These are phyloP conservation scores for Tiphia femorata DNA, from an alignment of 2,888 invertebrate genomes.

Conservation along the genomic window DNA sequence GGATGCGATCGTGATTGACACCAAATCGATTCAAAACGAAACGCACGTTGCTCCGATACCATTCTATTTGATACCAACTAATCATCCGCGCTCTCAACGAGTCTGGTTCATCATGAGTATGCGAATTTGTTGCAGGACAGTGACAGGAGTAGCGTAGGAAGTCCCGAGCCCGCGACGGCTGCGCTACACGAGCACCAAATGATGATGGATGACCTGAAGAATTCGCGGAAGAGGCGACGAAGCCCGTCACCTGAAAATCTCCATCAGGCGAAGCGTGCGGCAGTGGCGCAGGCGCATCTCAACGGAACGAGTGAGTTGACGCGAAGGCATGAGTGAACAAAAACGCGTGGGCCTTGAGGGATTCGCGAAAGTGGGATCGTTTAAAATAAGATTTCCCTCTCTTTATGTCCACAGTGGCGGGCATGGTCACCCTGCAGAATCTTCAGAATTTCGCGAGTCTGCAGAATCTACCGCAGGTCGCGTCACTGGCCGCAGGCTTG, in stretches of 20 bases:
- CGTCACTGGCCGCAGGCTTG: conserved; percentile 74
- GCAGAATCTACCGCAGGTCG: conserved; percentile 76
- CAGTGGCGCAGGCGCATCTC: conserved; percentile 73
- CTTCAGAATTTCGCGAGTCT: conserved; percentile 85
- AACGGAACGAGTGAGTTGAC: conserved; percentile 77
- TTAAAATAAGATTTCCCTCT: background rate
- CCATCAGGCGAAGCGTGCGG: conserved; percentile 70
- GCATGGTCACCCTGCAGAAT: conserved; percentile 81
- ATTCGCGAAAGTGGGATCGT: background rate
- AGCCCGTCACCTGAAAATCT: conserved; percentile 64
- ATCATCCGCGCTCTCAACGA: background rate
- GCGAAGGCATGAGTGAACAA: background rate
- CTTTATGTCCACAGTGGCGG: conserved; percentile 74
- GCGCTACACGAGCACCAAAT: conserved; percentile 64
- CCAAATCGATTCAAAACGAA: no score
- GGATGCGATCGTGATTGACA: background rate
- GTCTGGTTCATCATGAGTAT: conserved; percentile 3
- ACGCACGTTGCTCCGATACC: no score
- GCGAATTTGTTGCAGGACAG: conserved; percentile 58
- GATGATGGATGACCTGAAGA: conserved; percentile 62
- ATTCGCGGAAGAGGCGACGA: conserved; percentile 59
- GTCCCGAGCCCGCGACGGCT: conserved; percentile 62
- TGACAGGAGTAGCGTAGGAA: conserved; percentile 67
- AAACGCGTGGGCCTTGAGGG: background rate
- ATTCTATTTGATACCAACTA: no score